Percentiles rank a stretch among this genome's conserved stretches.
These are phyloP conservation scores for Carettochelys insculpta DNA, from an alignment of 2,113 vertebrate species.

Conservation along the genomic window DNA sequence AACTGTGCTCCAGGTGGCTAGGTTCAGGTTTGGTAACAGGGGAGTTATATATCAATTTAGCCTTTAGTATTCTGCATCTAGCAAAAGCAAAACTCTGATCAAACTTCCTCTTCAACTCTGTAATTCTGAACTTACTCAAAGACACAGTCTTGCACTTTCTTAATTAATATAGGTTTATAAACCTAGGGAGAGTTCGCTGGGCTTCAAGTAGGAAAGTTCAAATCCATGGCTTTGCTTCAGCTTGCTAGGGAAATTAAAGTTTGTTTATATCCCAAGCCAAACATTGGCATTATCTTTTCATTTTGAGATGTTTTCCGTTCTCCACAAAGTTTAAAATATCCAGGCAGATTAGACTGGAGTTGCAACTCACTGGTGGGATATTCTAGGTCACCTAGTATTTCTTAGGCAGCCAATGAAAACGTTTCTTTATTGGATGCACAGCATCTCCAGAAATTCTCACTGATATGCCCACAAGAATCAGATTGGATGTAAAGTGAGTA, in stretches of 20 bases:
- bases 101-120: constrained; percentile 31
- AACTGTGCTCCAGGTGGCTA: background rate
- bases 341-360: constrained; percentile 31
- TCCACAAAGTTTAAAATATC: constrained; percentile 15
- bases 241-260: constrained; percentile 9
- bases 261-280: constrained; percentile 21
- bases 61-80: background rate
- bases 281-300: constrained; percentile 18
- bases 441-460: background rate
- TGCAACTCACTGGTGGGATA: background rate
- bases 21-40: background rate
- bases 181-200: constrained; percentile 27
- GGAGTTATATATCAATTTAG: background rate
- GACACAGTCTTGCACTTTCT: background rate
- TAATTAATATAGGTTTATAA: constrained; percentile 51
- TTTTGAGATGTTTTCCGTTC: constrained; percentile 32
- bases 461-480: background rate
- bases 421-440: background rate
- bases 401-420: background rate
- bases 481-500: background rate
- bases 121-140: background rate
- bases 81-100: background rate
- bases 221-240: constrained; percentile 27
- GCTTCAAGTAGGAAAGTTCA: constrained; percentile 37
- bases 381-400: background rate